phyloP scores from a whole-genome alignment of 1,140 invertebrate species.

The Sitophilus oryzae region DNA sequence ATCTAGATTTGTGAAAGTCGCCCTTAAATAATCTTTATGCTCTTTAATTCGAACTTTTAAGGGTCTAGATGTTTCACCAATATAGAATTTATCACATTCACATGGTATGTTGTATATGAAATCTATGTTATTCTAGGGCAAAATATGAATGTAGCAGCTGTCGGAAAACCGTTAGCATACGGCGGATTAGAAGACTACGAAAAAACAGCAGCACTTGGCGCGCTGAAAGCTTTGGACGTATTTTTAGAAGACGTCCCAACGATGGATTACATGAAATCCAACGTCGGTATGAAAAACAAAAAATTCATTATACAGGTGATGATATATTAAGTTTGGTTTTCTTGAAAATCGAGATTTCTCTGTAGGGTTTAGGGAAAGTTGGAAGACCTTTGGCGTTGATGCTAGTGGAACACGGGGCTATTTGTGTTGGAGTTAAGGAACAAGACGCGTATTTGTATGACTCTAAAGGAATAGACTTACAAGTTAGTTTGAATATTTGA shows the following conservation, averaged over 20 bases:
- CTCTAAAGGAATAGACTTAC: conserved; percentile 71
- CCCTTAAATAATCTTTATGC: no score
- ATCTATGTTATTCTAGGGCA: conserved; percentile 8
- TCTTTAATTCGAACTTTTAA: no score
- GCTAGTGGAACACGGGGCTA: conserved; percentile 69
- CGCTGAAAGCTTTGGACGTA: conserved; percentile 73
- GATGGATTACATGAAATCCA: conserved; percentile 31
- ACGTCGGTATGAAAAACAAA: conserved; percentile 44
- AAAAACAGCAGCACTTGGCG: conserved; percentile 75
- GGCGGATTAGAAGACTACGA: conserved; percentile 73
- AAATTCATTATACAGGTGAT: conserved; percentile 36
- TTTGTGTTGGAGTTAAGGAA: conserved; percentile 77
- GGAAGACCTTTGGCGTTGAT: conserved; percentile 74
- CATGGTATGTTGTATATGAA: background rate
- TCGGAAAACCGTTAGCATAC: conserved; percentile 75
- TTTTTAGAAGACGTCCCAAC: conserved; percentile 71
- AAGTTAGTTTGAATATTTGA: conserved; percentile 49
- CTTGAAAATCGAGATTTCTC: conserved; percentile 1
- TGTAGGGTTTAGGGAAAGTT: conserved; percentile 86
- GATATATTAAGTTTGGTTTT: background rate
- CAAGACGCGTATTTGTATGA: conserved; percentile 65
- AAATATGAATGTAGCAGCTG: conserved; percentile 48
- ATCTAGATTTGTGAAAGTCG: no score
- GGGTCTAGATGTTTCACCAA: no score
- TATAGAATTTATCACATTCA: conserved; percentile 52